These are phyloP conservation scores for Ochlodes sylvanus DNA, from an alignment of 2,888 invertebrate species.

Conservation along the genomic window DNA sequence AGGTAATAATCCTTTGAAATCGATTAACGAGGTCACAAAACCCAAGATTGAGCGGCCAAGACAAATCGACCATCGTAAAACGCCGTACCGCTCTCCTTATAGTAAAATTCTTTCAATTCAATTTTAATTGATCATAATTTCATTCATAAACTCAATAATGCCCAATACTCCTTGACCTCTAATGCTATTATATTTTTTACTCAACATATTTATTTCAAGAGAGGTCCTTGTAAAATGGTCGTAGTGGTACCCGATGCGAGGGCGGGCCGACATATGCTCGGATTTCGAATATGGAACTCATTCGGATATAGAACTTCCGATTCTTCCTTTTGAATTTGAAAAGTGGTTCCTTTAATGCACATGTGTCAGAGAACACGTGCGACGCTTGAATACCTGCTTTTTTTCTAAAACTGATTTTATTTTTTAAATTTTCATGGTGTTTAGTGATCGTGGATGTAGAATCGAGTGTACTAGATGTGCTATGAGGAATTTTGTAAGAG, in stretches of 20 bases:
- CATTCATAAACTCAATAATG: constrained; percentile 44
- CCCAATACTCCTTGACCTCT: constrained; percentile 41
- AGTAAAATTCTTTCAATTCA: constrained; percentile 36
- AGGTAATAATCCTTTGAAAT: constrained; percentile 23
- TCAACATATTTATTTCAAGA: constrained; percentile 27
- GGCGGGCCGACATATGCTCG: constrained; percentile 57
- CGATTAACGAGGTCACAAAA: constrained; percentile 20
- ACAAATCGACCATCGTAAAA: constrained; percentile 27
- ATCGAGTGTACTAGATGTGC: constrained; percentile 18
- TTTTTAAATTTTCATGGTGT: constrained; percentile 42
- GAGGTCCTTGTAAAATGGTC: constrained; percentile 46
- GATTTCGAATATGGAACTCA: constrained; percentile 58
- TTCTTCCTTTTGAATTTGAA: constrained; percentile 61
- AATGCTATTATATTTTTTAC: constrained; percentile 18
- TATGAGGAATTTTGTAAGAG: neutral
- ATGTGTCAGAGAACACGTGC: constrained; percentile 66
- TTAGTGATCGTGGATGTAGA: constrained; percentile 37
- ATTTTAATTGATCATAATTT: constrained; percentile 43
- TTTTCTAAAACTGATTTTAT: constrained; percentile 53
- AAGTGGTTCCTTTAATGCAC: constrained; percentile 57
- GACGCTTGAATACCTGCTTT: constrained; percentile 56
- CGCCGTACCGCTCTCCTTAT: constrained; percentile 25
- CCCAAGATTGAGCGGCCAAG: neutral
- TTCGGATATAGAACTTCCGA: constrained; percentile 65
- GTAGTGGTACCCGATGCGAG: constrained; percentile 44